Evolutionary conservation across 1,140 invertebrate genomes (phyloP).

Genomic region (Leguminivora glycinivorella): DNA sequence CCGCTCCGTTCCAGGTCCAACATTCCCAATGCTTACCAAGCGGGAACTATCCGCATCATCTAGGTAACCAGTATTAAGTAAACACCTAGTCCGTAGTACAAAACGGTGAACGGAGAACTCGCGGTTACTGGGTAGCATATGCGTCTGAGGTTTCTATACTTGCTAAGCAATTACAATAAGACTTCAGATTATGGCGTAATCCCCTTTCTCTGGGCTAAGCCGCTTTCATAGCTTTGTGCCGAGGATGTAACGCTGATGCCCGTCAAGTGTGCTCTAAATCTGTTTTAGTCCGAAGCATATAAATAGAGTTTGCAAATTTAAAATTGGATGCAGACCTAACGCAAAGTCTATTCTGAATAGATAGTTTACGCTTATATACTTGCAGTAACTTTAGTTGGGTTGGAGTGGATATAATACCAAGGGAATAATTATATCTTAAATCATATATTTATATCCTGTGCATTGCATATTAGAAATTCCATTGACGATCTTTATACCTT

Average conservation of each 20-base stretch:
- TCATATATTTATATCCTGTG: too few relatives aligned
- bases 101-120: not conserved
- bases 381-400: not conserved
- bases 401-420: too few relatives aligned
- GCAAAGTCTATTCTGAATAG: not conserved
- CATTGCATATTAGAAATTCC: too few relatives aligned
- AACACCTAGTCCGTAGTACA: not conserved
- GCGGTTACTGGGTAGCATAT: not conserved
- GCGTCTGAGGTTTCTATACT: not conserved
- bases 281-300: constrained; percentile 51
- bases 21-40: not conserved
- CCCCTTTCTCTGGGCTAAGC: constrained; percentile 68
- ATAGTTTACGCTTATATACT: not conserved
- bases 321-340: constrained; percentile 8
- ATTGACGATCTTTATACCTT: too few relatives aligned
- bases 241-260: constrained; percentile 61
- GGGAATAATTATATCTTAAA: too few relatives aligned
- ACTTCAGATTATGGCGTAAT: constrained; percentile 65
- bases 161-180: not conserved
- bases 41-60: not conserved
- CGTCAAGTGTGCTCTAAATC: constrained; percentile 69
- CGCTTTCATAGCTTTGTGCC: constrained; percentile 71
- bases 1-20: constrained; percentile 50
- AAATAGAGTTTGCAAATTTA: constrained; percentile 25
- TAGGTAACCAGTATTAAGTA: not conserved